Base-by-base conservation (phyloP, 2,113 vertebrate genomes). In the Corythaeola cristata region DNA sequence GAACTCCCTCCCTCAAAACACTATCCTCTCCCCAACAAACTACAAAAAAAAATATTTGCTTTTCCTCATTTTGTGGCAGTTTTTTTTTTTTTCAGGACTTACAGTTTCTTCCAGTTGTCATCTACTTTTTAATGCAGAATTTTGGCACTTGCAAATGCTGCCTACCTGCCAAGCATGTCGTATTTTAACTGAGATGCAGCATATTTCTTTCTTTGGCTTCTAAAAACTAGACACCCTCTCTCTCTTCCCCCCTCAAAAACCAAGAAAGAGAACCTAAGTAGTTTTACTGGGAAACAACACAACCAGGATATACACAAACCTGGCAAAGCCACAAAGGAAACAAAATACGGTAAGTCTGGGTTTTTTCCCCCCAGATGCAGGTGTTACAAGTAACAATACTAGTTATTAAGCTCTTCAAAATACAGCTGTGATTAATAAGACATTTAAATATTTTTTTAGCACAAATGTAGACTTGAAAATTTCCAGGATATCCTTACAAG, bases 241-340 rank as follows among this genome's bases (percentile, higher is more conserved):
- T 17, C 33, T n/a, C 44, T 64, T 15, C 4, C 15, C 3, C 12
- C n/a, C 18, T 2, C 2, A 22, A 44, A 47, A n/a, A 19, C 19
- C 5, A 39, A 32, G 15, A 39, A 67, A 86, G 13, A 80, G 32
- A 90, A 74, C 20, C n/a, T 8, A 47, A 59, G 67, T 27, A 63
- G 76, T 81, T 90, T 37, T 81, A 52, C 75, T 55, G 68, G 79
- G 68, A 86, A 93, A 77, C 20, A 95, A 9, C 56, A 58, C 85
- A 83, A 93, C 37, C 85, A 91, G 92, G 88, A 92, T 88, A 73
- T 24, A 44, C 53, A 64, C 28, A 72, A 55, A 35, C 23, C 85
- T 84, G 55, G 41, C 79, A 67, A 74, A 83, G 72, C 47, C 18
- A 81, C 72, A 92, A 92, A 94, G 47, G 67, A 93, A 95, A 89